Conservation (phyloP, 2,888 invertebrate species). For the Pollenia amentaria region DNA sequence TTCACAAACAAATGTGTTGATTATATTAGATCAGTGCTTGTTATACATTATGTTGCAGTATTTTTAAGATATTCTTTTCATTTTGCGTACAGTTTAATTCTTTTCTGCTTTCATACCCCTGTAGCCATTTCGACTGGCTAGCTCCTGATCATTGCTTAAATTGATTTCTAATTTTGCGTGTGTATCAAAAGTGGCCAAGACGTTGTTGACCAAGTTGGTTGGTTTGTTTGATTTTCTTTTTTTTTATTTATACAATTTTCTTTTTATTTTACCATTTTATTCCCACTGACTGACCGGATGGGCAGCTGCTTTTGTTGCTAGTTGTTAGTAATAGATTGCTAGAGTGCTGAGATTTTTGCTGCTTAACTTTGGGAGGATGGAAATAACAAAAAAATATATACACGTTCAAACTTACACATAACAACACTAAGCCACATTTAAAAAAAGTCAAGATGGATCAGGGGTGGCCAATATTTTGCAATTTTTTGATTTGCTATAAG, state of each 20-base stretch:
- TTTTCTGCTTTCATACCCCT: constrained; percentile 11
- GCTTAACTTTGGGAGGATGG: constrained; percentile 70
- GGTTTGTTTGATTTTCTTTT: constrained; percentile 61
- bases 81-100: constrained; percentile 30
- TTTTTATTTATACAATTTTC: constrained; percentile 74
- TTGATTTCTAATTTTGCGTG: constrained; percentile 72
- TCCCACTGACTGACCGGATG: constrained; percentile 79
- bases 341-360: constrained; percentile 42
- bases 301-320: constrained; percentile 79
- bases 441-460: constrained; percentile 33
- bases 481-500: no score
- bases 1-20: constrained; percentile 68
- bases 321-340: constrained; percentile 45
- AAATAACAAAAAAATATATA: constrained; percentile 66
- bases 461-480: constrained; percentile 29
- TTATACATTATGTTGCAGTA: constrained; percentile 12
- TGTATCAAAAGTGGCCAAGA: constrained; percentile 61
- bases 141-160: constrained; percentile 43
- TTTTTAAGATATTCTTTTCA: constrained; percentile 16
- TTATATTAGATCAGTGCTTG: constrained; percentile 65
- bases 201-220: constrained; percentile 66
- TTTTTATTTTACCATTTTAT: constrained; percentile 75
- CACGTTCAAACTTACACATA: constrained; percentile 56
- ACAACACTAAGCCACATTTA: constrained; percentile 63
- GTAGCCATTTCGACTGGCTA: neutral